A percentile compares a stretch with the other conserved stretches of the same genome.
Conservation (phyloP, 2,113 vertebrate species). For the Tragelaphus buxtoni region DNA sequence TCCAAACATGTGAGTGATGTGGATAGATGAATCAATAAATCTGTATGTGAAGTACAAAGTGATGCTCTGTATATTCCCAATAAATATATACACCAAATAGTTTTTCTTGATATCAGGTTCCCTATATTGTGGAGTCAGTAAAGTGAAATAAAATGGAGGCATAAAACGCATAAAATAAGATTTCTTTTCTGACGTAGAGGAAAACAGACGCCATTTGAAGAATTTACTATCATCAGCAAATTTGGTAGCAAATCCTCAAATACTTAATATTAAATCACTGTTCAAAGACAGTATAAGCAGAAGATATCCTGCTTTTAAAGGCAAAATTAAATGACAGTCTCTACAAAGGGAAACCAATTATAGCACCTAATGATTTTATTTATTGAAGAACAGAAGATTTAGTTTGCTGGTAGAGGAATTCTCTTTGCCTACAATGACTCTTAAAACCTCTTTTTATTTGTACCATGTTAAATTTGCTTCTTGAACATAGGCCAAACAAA, state of each 20-base stretch:
- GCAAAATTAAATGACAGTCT: slow-evolving; percentile 7
- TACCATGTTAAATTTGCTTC: not conserved
- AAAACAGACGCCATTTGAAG: slow-evolving; percentile 4
- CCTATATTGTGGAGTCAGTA: not conserved
- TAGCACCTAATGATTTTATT: not conserved
- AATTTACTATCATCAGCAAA: slow-evolving; percentile 40
- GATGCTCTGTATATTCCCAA: slow-evolving; percentile 5
- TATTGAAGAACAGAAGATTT: not conserved
- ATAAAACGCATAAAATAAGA: not conserved
- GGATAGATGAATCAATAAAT: slow-evolving; percentile 11
- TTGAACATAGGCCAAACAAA: not conserved
- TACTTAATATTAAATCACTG: not conserved
- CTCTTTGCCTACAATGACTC: not conserved
- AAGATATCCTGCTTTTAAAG: slow-evolving; percentile 48
- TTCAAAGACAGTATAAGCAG: not conserved
- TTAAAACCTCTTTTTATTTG: not conserved
- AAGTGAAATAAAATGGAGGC: not conserved
- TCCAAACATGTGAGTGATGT: not conserved
- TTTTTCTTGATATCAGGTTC: not conserved
- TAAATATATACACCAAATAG: slow-evolving; percentile 5
- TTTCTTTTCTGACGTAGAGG: not conserved
- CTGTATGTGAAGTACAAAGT: not conserved
- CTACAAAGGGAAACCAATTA: not conserved
- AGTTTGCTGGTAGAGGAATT: not conserved
- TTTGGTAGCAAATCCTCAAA: slow-evolving; percentile 30